phyloP scores from a whole-genome alignment of 2,888 invertebrate genomes.

The Notocelia uddmanniana region DNA sequence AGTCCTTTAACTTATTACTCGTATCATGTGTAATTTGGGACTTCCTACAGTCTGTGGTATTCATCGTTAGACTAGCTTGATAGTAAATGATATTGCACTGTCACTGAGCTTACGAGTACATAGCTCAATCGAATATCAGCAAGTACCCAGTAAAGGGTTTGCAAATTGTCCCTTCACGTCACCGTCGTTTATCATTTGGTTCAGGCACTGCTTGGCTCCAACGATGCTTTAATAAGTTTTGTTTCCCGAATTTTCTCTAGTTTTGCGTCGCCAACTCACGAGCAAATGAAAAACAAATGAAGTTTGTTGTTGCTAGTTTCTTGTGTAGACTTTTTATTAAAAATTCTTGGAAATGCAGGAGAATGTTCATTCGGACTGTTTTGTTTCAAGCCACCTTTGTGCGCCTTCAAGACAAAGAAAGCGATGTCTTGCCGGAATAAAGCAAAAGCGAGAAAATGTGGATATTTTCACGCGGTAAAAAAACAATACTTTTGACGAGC shows the following conservation, averaged over 20 bases:
- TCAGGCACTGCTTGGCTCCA: too few species aligned
- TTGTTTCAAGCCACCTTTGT: conserved; percentile 39
- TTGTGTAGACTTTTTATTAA: conserved; percentile 29
- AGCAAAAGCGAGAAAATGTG: conserved; percentile 36
- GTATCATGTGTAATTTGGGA: too few species aligned
- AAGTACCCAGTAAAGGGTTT: background rate
- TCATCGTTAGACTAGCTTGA: background rate
- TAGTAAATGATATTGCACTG: background rate
- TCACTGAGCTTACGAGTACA: background rate
- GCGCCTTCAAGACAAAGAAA: conserved; percentile 26
- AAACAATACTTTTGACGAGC: conserved; percentile 17
- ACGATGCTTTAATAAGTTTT: conserved; percentile 12
- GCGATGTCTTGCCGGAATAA: conserved; percentile 20
- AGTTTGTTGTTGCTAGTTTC: conserved; percentile 12
- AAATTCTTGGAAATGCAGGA: conserved; percentile 16
- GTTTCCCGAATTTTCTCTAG: background rate
- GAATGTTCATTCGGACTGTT: conserved; percentile 34
- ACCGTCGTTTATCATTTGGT: background rate
- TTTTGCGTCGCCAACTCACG: background rate
- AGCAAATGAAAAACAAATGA: conserved; percentile 24
- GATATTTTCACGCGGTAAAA: conserved; percentile 35
- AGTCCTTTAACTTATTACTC: too few species aligned
- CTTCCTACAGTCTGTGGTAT: too few species aligned
- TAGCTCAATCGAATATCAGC: background rate
- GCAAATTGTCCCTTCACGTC: background rate